A percentile compares a stretch with the other conserved stretches of the same genome.
phyloP scores from a whole-genome alignment of 2,797 vertebrate genomes.

The Danio tinwini region DNA sequence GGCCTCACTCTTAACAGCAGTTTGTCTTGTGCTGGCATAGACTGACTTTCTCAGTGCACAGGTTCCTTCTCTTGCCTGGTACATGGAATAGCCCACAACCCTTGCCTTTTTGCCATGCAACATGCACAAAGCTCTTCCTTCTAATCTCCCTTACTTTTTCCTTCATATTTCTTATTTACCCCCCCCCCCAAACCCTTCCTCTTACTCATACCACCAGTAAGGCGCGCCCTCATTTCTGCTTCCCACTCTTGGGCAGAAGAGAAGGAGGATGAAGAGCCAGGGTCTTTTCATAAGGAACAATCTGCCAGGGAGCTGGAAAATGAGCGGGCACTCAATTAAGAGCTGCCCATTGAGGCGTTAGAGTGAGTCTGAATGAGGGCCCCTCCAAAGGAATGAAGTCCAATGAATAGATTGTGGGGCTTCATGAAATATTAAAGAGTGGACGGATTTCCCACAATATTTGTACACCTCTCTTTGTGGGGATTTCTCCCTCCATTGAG shows the following conservation, averaged over 20 bases:
- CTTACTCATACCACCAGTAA: constrained; percentile 84
- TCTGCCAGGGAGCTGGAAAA: constrained; percentile 84
- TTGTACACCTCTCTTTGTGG: constrained; percentile 92
- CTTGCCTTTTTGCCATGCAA: constrained; percentile 53
- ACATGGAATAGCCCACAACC: constrained; percentile 46
- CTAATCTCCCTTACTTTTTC: constrained; percentile 41
- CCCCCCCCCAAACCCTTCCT: constrained; percentile 69
- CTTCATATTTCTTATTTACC: constrained; percentile 62
- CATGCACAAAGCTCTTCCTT: constrained; percentile 55
- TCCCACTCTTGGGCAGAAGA: constrained; percentile 79
- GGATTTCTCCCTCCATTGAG: constrained; percentile 94
- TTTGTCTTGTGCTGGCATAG: constrained; percentile 59
- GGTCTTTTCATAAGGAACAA: constrained; percentile 82
- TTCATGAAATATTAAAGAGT: constrained; percentile 89
- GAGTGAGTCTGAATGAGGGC: constrained; percentile 84
- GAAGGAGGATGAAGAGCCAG: constrained; percentile 83
- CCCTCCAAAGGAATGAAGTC: constrained; percentile 89
- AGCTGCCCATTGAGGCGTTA: constrained; percentile 87
- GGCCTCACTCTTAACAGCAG: constrained; percentile 58
- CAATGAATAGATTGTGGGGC: constrained; percentile 87
- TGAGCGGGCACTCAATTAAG: constrained; percentile 95
- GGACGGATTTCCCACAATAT: constrained; percentile 94
- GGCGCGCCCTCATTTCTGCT: constrained; percentile 82
- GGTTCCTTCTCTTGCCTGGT: constrained; percentile 47
- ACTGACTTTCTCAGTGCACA: constrained; percentile 51